These are phyloP conservation scores for Archips xylosteana DNA, from an alignment of 2,888 invertebrate species.

Conservation along the genomic window DNA sequence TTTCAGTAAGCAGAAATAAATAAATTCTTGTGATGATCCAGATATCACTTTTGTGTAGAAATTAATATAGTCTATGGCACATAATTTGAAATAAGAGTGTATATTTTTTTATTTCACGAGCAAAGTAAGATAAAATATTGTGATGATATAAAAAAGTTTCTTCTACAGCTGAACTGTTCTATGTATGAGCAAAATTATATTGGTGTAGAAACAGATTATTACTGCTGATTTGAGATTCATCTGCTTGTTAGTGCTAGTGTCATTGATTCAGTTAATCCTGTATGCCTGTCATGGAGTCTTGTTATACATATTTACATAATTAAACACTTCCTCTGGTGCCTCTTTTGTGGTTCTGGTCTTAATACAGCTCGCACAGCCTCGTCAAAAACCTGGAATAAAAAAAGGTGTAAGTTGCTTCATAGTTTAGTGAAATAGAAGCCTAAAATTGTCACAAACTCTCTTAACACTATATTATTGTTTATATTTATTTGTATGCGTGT, in stretches of 20 bases:
- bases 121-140: neutral
- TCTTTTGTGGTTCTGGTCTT: constrained; percentile 98
- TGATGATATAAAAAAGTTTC: constrained; percentile 4
- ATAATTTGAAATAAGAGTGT: constrained; percentile 44
- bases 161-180: neutral
- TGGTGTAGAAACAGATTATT: constrained; percentile 83
- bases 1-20: constrained; percentile 66
- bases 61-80: constrained; percentile 59
- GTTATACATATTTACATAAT: constrained; percentile 86
- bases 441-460: too few relatives aligned
- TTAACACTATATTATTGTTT: too few relatives aligned
- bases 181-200: constrained; percentile 21
- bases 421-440: too few relatives aligned
- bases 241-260: constrained; percentile 56
- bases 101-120: neutral
- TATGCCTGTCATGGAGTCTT: constrained; percentile 62
- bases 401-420: too few relatives aligned
- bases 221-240: constrained; percentile 74
- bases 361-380: constrained; percentile 99
- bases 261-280: constrained; percentile 43
- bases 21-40: constrained; percentile 68
- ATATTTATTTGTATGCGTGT: too few relatives aligned
- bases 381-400: constrained; percentile 94
- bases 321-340: constrained; percentile 96
- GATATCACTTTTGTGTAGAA: constrained; percentile 46